Conservation (phyloP, 2,888 invertebrate species). For the Coelinius sp. region DNA sequence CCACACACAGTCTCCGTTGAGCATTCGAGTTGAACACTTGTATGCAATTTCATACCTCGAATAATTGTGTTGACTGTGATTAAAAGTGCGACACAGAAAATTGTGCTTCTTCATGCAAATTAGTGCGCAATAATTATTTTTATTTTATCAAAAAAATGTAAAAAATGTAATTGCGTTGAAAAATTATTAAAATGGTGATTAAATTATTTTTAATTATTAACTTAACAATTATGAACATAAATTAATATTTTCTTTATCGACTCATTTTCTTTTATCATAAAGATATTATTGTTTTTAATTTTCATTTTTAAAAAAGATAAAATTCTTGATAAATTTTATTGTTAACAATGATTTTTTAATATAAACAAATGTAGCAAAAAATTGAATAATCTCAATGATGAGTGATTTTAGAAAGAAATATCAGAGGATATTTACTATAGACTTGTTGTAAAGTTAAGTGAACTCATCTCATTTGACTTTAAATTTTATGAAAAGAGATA, state of each 20-base stretch:
- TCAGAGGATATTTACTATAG: too few relatives aligned
- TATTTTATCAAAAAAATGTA: neutral
- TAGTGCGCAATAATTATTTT: neutral
- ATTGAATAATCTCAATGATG: too few relatives aligned
- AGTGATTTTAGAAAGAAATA: too few relatives aligned
- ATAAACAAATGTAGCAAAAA: too few relatives aligned
- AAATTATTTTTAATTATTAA: neutral
- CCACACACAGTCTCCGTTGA: constrained; percentile 20
- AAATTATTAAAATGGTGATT: neutral
- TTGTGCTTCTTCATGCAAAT: neutral
- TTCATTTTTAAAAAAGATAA: too few relatives aligned
- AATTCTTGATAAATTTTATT: too few relatives aligned
- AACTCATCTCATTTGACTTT: neutral
- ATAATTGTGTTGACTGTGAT: neutral
- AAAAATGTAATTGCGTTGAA: neutral
- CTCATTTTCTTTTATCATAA: too few relatives aligned
- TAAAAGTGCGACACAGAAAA: neutral
- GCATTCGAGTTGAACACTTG: constrained; percentile 22
- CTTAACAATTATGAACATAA: neutral
- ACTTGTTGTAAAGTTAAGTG: too few relatives aligned
- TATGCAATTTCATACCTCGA: neutral
- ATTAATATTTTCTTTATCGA: neutral
- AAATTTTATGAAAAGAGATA: neutral
- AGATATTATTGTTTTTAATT: too few relatives aligned
- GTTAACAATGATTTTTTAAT: too few relatives aligned